These are phyloP conservation scores for Anadara kagoshimensis DNA, from an alignment of 1,140 invertebrate species.

Conservation along the genomic window DNA sequence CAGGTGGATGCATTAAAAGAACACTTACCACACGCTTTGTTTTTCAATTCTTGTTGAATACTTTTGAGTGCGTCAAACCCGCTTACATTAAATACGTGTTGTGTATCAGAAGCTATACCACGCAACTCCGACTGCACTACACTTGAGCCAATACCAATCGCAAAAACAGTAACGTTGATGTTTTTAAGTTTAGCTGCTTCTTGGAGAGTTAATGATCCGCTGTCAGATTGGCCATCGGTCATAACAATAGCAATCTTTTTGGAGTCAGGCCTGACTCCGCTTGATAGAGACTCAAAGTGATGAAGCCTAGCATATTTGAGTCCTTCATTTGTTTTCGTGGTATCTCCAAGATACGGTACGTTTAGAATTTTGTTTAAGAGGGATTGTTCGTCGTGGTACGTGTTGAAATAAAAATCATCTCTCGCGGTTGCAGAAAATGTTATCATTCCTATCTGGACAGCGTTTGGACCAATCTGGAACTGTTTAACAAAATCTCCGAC, in stretches of 20 bases:
- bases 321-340: slow-evolving; percentile 37
- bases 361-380: slow-evolving; percentile 26
- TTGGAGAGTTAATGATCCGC: slow-evolving; percentile 24
- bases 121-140: neutral
- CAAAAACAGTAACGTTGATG: neutral
- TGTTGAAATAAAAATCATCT: slow-evolving; percentile 29
- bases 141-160: neutral
- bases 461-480: slow-evolving; percentile 39
- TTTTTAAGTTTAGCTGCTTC: slow-evolving; percentile 6
- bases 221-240: slow-evolving; percentile 46
- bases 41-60: slow-evolving; percentile 37
- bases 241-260: slow-evolving; percentile 44
- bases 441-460: slow-evolving; percentile 37
- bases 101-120: slow-evolving; percentile 9
- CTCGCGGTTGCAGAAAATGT: neutral
- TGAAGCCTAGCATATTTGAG: slow-evolving; percentile 34
- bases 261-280: slow-evolving; percentile 40
- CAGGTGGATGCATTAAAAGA: too few relatives aligned
- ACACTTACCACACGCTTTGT: slow-evolving; percentile 37
- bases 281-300: slow-evolving; percentile 8
- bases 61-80: slow-evolving; percentile 46
- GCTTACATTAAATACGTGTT: slow-evolving; percentile 42
- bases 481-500: slow-evolving; percentile 26
- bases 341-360: slow-evolving; percentile 27
- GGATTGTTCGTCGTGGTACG: slow-evolving; percentile 33